phyloP scores from a whole-genome alignment of 2,888 invertebrate species.

The Rhodophaea formosa region DNA sequence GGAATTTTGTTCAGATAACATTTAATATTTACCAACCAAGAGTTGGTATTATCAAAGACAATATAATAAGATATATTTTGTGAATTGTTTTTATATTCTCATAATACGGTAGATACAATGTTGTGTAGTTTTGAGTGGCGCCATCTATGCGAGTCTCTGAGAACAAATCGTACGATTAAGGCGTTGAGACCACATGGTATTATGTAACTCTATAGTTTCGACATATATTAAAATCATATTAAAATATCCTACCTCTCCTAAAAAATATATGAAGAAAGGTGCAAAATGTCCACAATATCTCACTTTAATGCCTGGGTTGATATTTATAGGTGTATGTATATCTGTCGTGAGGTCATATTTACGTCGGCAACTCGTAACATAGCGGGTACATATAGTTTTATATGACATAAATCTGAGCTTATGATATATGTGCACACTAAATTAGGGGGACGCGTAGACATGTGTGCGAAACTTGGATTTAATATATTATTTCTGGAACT shows the following conservation, averaged over 20 bases:
- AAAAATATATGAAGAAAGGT: background rate
- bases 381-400: constrained; percentile 9
- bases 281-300: background rate
- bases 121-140: too few species aligned
- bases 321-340: constrained; percentile 6
- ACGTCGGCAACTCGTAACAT: constrained; percentile 7
- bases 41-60: too few species aligned
- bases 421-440: constrained; percentile 13
- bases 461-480: background rate
- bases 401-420: constrained; percentile 12
- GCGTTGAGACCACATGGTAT: too few species aligned
- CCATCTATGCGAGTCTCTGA: too few species aligned
- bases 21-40: too few species aligned
- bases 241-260: background rate
- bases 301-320: background rate
- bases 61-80: too few species aligned
- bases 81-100: too few species aligned
- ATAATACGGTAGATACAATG: too few species aligned
- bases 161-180: too few species aligned
- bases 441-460: constrained; percentile 3
- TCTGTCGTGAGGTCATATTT: constrained; percentile 10
- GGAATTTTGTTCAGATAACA: too few species aligned
- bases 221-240: background rate
- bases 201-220: background rate
- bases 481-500: background rate